phyloP scores from a whole-genome alignment of 2,113 vertebrate genomes.

The Tachysurus vachellii region DNA sequence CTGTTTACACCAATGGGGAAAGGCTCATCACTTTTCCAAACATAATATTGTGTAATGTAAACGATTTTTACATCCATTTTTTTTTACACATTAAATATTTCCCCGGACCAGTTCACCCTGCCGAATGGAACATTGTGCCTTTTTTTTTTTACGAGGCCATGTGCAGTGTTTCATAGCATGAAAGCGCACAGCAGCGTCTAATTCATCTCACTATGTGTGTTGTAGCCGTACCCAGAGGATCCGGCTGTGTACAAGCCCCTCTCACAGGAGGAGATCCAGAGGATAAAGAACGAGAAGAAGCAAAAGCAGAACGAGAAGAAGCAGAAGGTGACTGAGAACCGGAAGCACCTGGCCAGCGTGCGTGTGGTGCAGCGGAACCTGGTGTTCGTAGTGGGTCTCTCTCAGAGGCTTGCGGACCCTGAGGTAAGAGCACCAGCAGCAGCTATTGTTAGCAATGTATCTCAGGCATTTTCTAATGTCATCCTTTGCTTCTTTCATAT shows the following conservation, averaged over 20 bases:
- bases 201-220: slow-evolving; percentile 11
- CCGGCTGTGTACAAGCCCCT: slow-evolving; percentile 99
- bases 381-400: slow-evolving; percentile 97
- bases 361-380: slow-evolving; percentile 98
- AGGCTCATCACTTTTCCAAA: neutral
- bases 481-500: neutral
- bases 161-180: neutral
- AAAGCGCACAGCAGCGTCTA: neutral
- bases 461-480: neutral
- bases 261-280: slow-evolving; percentile 97
- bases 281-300: slow-evolving; percentile 99
- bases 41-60: neutral
- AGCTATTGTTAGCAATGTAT: neutral
- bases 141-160: slow-evolving; percentile 8
- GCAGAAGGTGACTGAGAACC: slow-evolving; percentile 99
- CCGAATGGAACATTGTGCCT: neutral
- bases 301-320: slow-evolving; percentile 99
- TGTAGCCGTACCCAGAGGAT: slow-evolving; percentile 97
- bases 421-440: slow-evolving; percentile 78
- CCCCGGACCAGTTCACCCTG: neutral
- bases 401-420: slow-evolving; percentile 93
- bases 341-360: slow-evolving; percentile 97
- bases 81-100: too few species aligned
- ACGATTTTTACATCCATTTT: neutral
- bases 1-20: neutral